phyloP scores from a whole-genome alignment of 1,140 invertebrate genomes.

The Trypoxylus dichotomus region DNA sequence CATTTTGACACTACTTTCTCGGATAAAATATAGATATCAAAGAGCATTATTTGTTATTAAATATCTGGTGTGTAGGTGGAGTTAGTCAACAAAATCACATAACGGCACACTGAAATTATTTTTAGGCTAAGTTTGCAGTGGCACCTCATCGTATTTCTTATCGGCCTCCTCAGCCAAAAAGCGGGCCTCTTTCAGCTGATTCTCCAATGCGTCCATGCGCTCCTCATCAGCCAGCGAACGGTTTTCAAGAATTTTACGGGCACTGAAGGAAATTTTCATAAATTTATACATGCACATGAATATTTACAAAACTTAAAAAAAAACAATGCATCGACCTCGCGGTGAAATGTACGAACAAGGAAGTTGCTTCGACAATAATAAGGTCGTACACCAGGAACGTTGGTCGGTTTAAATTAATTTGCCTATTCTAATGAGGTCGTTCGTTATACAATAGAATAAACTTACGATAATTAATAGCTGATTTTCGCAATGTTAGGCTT shows the following conservation, averaged over 20 bases:
- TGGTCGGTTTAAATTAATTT: no score
- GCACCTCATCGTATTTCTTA: constrained; percentile 99
- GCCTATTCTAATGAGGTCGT: no score
- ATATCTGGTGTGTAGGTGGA: constrained; percentile 13
- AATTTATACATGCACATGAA: constrained; percentile 12
- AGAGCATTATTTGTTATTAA: background rate
- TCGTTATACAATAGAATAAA: no score
- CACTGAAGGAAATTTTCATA: constrained; percentile 63
- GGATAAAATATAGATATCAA: background rate
- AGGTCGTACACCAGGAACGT: background rate
- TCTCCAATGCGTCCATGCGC: constrained; percentile 98
- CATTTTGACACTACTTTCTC: background rate
- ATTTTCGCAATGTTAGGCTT: no score
- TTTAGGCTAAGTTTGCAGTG: constrained; percentile 45
- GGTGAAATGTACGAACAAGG: background rate
- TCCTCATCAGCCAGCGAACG: constrained; percentile 99
- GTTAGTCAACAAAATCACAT: constrained; percentile 29
- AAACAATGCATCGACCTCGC: background rate
- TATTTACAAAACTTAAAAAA: background rate
- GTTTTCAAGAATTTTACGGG: constrained; percentile 99
- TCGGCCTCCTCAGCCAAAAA: constrained; percentile 99
- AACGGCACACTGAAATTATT: constrained; percentile 36
- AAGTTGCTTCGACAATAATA: background rate
- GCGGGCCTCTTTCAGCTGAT: constrained; percentile 98
- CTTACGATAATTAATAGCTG: no score